Evolutionary conservation across 2,113 vertebrate species (phyloP), one percentile per base, ranked within the genome.

Genomic region (Maccullochella peelii): DNA sequence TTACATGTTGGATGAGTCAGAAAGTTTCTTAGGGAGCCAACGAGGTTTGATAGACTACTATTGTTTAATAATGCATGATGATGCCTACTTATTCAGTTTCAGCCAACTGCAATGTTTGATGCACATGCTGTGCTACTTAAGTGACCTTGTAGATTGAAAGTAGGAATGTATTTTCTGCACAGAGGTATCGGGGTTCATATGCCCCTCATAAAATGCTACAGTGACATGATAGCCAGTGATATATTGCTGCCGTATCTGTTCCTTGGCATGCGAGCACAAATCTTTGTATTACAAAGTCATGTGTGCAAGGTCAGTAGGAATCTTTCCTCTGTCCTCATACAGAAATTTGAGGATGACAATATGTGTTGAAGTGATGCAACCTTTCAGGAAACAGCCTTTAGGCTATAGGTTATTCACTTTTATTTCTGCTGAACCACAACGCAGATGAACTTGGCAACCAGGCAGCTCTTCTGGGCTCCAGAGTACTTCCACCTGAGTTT

Each of bases 1-100:
- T 74, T 77, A 69, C 61, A 78, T 79, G 79, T 44, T 44, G 23
- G 69, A 86, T 76, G 61, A 71, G 49, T 74, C 72, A 75, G 40
- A 71, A 71, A 73, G 80, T 74, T 74, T 68, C 80, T 76, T 78
- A 65, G 27, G 72, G 58, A 67, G 49, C 58, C 73, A 38, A 33
- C 54, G 16, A 70, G 58, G 70, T 78, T 78, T 87, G 78, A 87
- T 80, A n/a, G 62, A 75, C 76, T 55, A 59, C 76, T 68, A 15
- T 79, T 80, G 77, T 59, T 91, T 81, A 75, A 93, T 91, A 91
- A 93, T 92, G 76, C 79, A 91, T 80, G 68, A 84, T 78, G 1
- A 83, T 77, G 58, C 61, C 57, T 63, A 49, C 55, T 66, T 61
- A 80, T 82, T 78, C 42, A 47, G 36, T 80, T 89, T 86, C 71